Percentiles rank a stretch among this genome's conserved stretches.
Conservation (phyloP, 2,113 vertebrate genomes). For the Dendrocopos noguchii region DNA sequence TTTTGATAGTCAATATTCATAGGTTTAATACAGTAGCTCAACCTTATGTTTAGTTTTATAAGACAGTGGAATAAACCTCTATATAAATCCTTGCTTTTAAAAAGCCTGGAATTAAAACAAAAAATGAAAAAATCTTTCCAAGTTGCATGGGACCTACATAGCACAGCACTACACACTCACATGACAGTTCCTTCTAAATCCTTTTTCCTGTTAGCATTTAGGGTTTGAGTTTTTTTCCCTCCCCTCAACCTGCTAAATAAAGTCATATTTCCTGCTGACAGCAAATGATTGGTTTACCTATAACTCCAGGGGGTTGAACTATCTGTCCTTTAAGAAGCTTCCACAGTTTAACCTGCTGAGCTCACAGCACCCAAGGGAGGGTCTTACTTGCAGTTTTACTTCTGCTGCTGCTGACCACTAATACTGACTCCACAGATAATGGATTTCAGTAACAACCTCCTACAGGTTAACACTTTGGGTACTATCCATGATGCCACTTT, state of each 20-base stretch:
- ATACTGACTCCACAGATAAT: slow-evolving; percentile 82
- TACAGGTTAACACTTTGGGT: slow-evolving; percentile 76
- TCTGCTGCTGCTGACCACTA: slow-evolving; percentile 85
- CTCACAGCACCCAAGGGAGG: slow-evolving; percentile 86
- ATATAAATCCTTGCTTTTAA: background rate
- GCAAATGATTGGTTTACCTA: slow-evolving; percentile 91
- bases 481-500: slow-evolving; percentile 64
- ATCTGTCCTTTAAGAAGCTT: slow-evolving; percentile 91
- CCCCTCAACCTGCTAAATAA: slow-evolving; percentile 81
- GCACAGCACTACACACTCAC: background rate
- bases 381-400: slow-evolving; percentile 84
- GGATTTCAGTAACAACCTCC: slow-evolving; percentile 82
- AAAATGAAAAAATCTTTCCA: background rate
- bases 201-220: slow-evolving; percentile 51
- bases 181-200: slow-evolving; percentile 40
- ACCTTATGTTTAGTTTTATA: background rate
- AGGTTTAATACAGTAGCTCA: background rate
- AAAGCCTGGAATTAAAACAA: background rate
- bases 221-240: slow-evolving; percentile 19
- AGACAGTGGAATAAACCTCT: background rate
- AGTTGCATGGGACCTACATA: background rate
- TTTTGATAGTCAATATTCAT: background rate
- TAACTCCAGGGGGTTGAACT: slow-evolving; percentile 84
- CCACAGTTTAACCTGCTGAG: slow-evolving; percentile 92
- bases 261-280: slow-evolving; percentile 88